Conservation (phyloP, 2,113 vertebrate species). For the Pimephales promelas region DNA sequence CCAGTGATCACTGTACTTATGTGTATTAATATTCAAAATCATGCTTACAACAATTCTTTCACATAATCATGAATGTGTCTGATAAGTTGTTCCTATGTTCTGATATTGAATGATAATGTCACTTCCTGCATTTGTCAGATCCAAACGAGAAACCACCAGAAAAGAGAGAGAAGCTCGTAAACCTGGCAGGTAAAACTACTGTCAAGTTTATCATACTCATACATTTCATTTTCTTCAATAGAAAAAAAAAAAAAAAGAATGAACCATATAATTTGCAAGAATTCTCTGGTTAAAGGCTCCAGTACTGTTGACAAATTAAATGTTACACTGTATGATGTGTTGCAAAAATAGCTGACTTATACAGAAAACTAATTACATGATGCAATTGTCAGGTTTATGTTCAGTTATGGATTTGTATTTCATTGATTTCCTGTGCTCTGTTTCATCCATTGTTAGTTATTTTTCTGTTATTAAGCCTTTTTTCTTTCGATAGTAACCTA, state of each 20-base stretch:
- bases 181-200: constrained; percentile 75
- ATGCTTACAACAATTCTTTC: no score
- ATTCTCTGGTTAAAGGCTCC: not conserved
- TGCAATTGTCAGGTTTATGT: no score
- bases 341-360: not conserved
- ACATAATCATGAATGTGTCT: not conserved
- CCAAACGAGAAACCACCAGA: constrained; percentile 70
- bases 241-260: not conserved
- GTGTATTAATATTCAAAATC: not conserved
- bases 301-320: not conserved
- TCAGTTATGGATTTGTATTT: no score
- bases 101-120: not conserved
- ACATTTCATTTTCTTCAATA: not conserved
- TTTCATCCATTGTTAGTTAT: no score
- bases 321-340: no score
- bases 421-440: no score
- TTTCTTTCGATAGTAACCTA: no score
- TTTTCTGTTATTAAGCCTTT: no score
- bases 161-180: constrained; percentile 66
- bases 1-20: not conserved
- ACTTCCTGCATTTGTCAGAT: constrained; percentile 56
- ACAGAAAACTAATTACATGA: no score
- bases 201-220: not conserved
- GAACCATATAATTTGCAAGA: not conserved
- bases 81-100: not conserved